These are phyloP conservation scores for Amphiprion clarkii DNA, from an alignment of 2,797 vertebrate species.

Conservation along the genomic window DNA sequence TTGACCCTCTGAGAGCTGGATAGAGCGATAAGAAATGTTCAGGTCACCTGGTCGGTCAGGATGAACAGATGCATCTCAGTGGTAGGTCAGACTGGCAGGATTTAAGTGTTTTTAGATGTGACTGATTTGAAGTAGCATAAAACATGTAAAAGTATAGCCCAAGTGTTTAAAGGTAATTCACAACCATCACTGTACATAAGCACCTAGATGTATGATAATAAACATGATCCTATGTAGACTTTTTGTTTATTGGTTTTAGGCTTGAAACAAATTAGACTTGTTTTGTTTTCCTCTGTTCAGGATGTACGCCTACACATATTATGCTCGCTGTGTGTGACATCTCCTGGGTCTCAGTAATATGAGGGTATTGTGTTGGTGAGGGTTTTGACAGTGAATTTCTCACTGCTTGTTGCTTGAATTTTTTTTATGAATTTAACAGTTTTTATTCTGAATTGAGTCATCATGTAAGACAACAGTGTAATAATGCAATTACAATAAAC, in stretches of 20 bases:
- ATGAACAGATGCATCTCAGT: constrained; percentile 8
- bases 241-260: neutral
- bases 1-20: constrained; percentile 5
- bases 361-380: neutral
- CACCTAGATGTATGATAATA: neutral
- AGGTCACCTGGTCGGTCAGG: constrained; percentile 7
- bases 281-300: constrained; percentile 5
- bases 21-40: constrained; percentile 28
- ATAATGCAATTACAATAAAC: neutral
- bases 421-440: neutral
- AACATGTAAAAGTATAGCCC: neutral
- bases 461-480: too few relatives aligned
- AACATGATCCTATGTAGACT: neutral
- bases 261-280: neutral
- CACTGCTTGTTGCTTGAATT: neutral
- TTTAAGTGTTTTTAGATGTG: neutral
- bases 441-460: neutral
- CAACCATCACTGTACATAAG: neutral
- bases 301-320: neutral
- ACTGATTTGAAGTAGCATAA: neutral
- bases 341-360: neutral
- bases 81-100: neutral
- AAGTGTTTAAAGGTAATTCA: neutral
- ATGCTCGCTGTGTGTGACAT: neutral
- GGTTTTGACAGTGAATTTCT: neutral